A percentile compares a stretch with the other conserved stretches of the same genome.
phyloP scores from a whole-genome alignment of 2,888 invertebrate species.

The Luffia ferchaultella region DNA sequence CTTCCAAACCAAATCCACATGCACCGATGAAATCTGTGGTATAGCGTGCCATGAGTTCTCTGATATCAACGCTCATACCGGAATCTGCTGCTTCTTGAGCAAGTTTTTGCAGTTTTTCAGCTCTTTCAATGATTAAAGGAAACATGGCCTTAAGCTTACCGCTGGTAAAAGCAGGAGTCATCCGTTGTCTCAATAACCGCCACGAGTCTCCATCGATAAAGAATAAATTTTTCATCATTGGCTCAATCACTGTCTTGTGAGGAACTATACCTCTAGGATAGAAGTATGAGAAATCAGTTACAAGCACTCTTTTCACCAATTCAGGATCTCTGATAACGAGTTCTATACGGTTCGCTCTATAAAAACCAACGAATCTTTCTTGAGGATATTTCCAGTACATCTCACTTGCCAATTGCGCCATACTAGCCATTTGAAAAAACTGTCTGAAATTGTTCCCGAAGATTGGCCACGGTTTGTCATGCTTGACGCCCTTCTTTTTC shows the following conservation, averaged over 20 bases:
- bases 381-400: constrained; percentile 11
- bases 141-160: no score
- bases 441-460: no score
- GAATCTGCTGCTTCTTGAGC: not conserved
- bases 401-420: not conserved
- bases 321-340: no score
- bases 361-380: constrained; percentile 13
- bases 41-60: constrained; percentile 13
- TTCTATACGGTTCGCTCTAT: constrained; percentile 7
- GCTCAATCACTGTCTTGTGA: constrained; percentile 2
- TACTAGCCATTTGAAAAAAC: constrained; percentile 6
- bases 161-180: constrained; percentile 17
- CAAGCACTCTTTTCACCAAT: constrained; percentile 11
- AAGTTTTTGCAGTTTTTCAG: constrained; percentile 10
- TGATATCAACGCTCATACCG: constrained; percentile 1
- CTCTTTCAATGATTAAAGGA: constrained; percentile 13
- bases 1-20: no score
- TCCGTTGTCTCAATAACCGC: constrained; percentile 13
- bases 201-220: constrained; percentile 14
- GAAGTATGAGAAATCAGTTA: constrained; percentile 11
- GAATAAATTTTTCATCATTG: no score
- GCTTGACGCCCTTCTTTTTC: constrained; percentile 11
- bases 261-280: constrained; percentile 9
- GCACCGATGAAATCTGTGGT: no score
- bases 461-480: no score